Conservation (phyloP, 2,888 invertebrate species). For the Ommatoiulus sabulosus region DNA sequence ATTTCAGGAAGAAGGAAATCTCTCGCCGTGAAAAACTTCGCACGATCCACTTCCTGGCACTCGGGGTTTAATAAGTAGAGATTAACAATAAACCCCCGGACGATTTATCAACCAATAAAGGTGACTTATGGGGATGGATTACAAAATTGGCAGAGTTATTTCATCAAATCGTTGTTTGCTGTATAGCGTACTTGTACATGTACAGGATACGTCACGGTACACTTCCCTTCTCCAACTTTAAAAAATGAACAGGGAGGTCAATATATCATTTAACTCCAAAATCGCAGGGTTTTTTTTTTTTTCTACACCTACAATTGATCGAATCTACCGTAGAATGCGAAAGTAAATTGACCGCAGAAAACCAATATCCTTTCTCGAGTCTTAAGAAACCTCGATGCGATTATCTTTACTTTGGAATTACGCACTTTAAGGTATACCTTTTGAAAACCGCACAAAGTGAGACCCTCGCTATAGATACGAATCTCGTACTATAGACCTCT, state of each 20-base stretch:
- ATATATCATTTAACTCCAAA: neutral
- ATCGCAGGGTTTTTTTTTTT: neutral
- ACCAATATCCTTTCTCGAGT: constrained; percentile 33
- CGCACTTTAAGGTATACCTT: constrained; percentile 6
- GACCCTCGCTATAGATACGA: neutral
- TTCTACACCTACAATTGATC: neutral
- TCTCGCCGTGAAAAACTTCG: constrained; percentile 5
- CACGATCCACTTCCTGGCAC: constrained; percentile 31
- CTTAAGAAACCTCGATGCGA: neutral
- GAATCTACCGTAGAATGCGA: neutral
- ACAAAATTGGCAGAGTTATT: neutral
- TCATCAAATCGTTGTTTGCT: constrained; percentile 10
- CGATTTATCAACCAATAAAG: constrained; percentile 40
- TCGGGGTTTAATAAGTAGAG: constrained; percentile 1
- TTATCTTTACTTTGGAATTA: constrained; percentile 36
- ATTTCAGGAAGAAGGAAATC: constrained; percentile 13
- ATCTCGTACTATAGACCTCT: neutral
- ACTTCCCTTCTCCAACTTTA: neutral
- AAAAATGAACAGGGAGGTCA: neutral
- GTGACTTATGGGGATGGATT: constrained; percentile 31
- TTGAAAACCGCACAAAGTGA: constrained; percentile 36
- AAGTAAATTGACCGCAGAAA: constrained; percentile 33
- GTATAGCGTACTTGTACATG: neutral
- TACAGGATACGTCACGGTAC: neutral
- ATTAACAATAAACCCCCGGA: neutral